phyloP scores from a whole-genome alignment of 2,113 vertebrate species.

The Planiliza haematocheilus region DNA sequence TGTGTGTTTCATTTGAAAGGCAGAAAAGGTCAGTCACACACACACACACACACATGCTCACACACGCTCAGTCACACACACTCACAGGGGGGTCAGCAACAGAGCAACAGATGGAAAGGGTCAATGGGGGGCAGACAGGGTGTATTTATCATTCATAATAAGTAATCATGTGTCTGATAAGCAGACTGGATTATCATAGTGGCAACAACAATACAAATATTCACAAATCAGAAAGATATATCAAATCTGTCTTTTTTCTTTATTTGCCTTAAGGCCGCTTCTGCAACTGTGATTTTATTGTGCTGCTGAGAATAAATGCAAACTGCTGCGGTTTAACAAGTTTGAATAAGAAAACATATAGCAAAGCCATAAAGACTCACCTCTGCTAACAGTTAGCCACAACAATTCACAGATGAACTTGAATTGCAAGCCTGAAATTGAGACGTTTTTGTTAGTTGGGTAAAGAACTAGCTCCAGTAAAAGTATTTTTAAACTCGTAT shows the following conservation, averaged over 20 bases:
- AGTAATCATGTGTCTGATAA: slow-evolving; percentile 19
- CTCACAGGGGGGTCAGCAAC: slow-evolving; percentile 47
- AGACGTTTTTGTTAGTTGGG: background rate
- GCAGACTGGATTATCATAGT: slow-evolving; percentile 40
- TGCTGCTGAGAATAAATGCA: background rate
- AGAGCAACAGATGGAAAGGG: slow-evolving; percentile 73
- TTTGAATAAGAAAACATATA: too few species aligned
- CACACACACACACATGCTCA: slow-evolving; percentile 10
- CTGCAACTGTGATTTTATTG: background rate
- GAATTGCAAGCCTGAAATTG: slow-evolving; percentile 17
- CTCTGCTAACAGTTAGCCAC: background rate
- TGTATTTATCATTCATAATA: slow-evolving; percentile 29
- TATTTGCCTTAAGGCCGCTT: background rate
- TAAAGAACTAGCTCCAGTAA: too few species aligned
- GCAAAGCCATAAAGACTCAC: slow-evolving; percentile 22
- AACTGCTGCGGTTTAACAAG: background rate
- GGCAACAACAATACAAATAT: background rate
- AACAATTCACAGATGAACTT: slow-evolving; percentile 2
- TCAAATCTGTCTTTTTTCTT: background rate
- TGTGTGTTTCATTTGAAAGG: slow-evolving; percentile 68
- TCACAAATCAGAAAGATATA: background rate
- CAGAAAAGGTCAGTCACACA: slow-evolving; percentile 52
- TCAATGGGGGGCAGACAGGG: slow-evolving; percentile 12
- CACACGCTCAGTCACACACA: slow-evolving; percentile 40
- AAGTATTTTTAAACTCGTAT: background rate